Percentiles rank a stretch among this genome's conserved stretches.
Conservation (phyloP, 37 sponge, comb jelly and placozoan genomes). For the Bolinopsis microptera region DNA sequence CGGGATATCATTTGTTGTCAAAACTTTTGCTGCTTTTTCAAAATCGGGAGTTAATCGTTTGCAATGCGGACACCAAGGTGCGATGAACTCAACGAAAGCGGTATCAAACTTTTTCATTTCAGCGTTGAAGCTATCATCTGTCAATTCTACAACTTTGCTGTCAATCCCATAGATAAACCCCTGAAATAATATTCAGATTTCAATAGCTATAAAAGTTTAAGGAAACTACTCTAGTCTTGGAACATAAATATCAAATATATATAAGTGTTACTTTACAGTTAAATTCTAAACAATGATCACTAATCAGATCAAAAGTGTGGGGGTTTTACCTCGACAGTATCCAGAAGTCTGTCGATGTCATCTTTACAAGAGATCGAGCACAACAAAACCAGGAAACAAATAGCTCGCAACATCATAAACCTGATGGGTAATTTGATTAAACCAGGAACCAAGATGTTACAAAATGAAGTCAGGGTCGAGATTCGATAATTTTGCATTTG, state of each 20-base stretch:
- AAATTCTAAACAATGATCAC: too few species aligned
- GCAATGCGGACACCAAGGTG: conserved; percentile 46
- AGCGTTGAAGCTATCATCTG: not conserved
- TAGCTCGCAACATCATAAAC: not conserved
- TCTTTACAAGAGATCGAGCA: not conserved
- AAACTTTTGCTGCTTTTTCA: conserved; percentile 8
- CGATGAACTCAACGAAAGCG: conserved; percentile 22
- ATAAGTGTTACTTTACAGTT: too few species aligned
- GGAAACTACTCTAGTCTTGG: too few species aligned
- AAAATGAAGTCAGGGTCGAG: too few species aligned
- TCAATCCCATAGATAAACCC: conserved; percentile 21
- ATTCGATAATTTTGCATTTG: too few species aligned
- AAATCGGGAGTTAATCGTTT: conserved; percentile 3
- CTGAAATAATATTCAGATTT: too few species aligned
- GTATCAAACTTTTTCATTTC: conserved; percentile 8
- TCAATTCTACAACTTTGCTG: not conserved
- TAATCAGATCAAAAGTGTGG: too few species aligned
- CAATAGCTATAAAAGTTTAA: too few species aligned
- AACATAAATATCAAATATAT: too few species aligned
- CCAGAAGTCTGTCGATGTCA: conserved; percentile 24
- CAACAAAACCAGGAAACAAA: not conserved
- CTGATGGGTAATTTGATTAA: too few species aligned
- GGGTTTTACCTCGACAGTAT: conserved; percentile 8
- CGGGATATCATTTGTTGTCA: not conserved
- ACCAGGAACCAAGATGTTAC: too few species aligned